These are phyloP conservation scores for Tyrophagus putrescentiae DNA, from an alignment of 1,140 invertebrate genomes.

Conservation along the genomic window DNA sequence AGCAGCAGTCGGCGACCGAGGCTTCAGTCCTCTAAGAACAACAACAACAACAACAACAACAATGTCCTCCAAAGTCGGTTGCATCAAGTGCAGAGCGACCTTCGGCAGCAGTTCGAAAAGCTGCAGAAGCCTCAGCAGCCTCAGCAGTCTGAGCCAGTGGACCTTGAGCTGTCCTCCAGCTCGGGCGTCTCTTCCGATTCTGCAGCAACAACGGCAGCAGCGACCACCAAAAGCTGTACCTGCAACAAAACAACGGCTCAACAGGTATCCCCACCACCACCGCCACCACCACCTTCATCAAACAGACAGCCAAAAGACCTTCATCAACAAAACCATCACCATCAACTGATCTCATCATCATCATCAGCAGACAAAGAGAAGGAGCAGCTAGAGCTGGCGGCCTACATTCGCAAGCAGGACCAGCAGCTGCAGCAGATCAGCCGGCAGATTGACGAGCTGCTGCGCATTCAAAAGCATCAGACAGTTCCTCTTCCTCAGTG, in stretches of 20 bases:
- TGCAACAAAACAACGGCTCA: neutral
- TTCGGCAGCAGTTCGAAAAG: neutral
- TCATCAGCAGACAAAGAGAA: neutral
- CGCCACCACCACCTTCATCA: neutral
- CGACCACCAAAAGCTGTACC: neutral
- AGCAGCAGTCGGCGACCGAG: neutral
- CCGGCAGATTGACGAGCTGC: conserved; percentile 18
- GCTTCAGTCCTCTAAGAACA: neutral
- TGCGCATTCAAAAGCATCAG: conserved; percentile 7
- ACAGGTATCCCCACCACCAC: neutral
- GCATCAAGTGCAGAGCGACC: neutral
- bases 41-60: conserved; percentile 3
- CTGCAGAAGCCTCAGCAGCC: neutral
- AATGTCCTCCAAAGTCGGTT: neutral
- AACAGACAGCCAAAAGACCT: neutral
- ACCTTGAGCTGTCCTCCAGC: no score
- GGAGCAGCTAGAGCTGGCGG: neutral
- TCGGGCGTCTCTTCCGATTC: no score
- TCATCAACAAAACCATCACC: neutral
- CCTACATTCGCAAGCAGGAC: conserved; percentile 5
- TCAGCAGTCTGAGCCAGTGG: no score
- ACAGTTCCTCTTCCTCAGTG: no score
- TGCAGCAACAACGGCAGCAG: no score
- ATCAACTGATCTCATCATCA: neutral
- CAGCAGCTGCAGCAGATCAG: conserved; percentile 13